Conservation (phyloP, 2,113 vertebrate genomes). For the Hydropotes inermis region DNA sequence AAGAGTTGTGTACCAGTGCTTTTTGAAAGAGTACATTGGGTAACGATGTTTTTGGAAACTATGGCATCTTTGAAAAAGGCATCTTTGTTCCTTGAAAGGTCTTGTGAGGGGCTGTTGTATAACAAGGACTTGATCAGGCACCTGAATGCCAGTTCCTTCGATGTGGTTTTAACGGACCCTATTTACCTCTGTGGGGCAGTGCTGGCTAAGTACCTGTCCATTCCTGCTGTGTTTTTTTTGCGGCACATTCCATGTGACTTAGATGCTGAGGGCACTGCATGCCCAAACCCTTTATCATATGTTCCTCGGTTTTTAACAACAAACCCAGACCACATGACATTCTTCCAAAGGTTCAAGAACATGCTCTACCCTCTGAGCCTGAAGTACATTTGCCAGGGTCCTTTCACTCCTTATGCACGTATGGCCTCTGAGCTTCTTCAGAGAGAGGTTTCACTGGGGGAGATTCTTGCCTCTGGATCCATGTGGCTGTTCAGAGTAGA, state of each 20-base stretch:
- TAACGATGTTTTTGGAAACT: conserved; percentile 40
- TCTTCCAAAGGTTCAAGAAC: conserved; percentile 85
- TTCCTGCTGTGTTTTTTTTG: conserved; percentile 88
- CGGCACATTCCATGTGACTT: conserved; percentile 81
- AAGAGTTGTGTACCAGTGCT: rapidly evolving
- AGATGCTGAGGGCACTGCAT: conserved; percentile 79
- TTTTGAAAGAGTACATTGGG: conserved; percentile 54
- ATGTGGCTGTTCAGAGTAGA: conserved; percentile 89
- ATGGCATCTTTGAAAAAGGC: not conserved
- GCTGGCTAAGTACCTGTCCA: conserved; percentile 81
- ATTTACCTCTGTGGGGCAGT: conserved; percentile 86
- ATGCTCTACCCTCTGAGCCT: conserved; percentile 62
- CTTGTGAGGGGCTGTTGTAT: conserved; percentile 79
- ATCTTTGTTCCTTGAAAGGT: not conserved
- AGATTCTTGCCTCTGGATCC: conserved; percentile 80
- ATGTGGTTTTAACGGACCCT: conserved; percentile 87
- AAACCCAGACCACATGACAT: conserved; percentile 83
- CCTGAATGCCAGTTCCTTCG: conserved; percentile 80
- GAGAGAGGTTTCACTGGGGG: conserved; percentile 76
- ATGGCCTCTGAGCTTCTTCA: conserved; percentile 80
- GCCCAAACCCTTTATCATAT: conserved; percentile 86
- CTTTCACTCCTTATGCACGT: conserved; percentile 66
- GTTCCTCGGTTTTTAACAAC: conserved; percentile 75
- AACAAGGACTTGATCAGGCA: conserved; percentile 77
- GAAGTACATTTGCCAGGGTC: conserved; percentile 30